Evolutionary conservation across 2,797 vertebrate species (phyloP).

Genomic region (Phylloscopus collybita): DNA sequence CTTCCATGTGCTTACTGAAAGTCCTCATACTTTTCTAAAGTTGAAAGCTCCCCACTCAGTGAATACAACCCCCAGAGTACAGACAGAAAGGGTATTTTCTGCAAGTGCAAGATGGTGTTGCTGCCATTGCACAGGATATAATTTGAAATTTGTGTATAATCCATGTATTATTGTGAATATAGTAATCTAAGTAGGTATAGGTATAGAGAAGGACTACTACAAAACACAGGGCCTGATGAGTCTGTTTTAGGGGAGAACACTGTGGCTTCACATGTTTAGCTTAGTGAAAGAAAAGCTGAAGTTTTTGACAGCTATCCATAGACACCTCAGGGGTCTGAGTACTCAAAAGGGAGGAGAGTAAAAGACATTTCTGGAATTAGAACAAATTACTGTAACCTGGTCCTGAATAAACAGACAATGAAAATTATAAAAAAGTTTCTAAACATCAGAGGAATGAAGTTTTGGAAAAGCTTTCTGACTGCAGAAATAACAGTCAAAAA

Average conservation of each 20-base stretch:
- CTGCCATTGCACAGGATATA: not conserved
- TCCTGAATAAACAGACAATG: not conserved
- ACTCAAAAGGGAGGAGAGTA: not conserved
- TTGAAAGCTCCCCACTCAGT: not conserved
- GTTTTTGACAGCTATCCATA: not conserved
- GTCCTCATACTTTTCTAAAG: not conserved
- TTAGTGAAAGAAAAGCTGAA: not conserved
- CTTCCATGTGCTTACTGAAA: not conserved
- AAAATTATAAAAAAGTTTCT: not conserved
- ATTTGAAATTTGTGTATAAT: not conserved
- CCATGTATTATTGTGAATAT: not conserved
- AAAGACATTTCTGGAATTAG: not conserved
- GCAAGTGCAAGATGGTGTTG: not conserved
- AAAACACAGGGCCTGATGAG: not conserved
- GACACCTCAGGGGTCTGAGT: not conserved
- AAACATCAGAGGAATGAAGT: not conserved
- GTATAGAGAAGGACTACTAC: not conserved
- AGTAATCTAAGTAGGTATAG: not conserved
- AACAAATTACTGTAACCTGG: not conserved
- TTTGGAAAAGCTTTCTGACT: not conserved
- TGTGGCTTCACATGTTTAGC: not conserved
- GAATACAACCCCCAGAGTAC: not conserved
- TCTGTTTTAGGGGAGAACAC: not conserved
- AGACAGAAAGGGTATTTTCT: not conserved
- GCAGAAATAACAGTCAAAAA: not conserved